Evolutionary conservation across 2,888 invertebrate species (phyloP).

Genomic region (Allacma fusca): DNA sequence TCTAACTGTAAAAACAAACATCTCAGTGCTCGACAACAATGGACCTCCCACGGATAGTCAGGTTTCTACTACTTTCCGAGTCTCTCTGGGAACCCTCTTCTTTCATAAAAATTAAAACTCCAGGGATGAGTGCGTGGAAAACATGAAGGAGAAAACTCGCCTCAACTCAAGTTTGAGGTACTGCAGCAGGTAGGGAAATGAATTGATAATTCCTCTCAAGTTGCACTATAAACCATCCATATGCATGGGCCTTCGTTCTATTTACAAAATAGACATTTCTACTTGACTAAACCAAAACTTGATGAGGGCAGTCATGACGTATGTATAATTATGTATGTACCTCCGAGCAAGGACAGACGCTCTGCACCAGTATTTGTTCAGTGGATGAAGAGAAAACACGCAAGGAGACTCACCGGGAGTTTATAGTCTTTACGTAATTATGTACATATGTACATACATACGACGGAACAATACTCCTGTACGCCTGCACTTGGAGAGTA

Average conservation of each 20-base stretch:
- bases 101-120: background rate
- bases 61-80: constrained; percentile 46
- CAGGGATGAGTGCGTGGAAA: constrained; percentile 19
- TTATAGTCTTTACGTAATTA: background rate
- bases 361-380: background rate
- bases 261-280: background rate
- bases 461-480: background rate
- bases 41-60: constrained; percentile 60
- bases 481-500: background rate
- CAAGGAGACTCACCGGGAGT: background rate
- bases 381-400: constrained; percentile 2
- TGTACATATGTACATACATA: too few relatives aligned
- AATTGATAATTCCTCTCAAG: constrained; percentile 1
- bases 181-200: background rate
- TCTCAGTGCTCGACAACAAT: constrained; percentile 58
- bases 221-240: background rate
- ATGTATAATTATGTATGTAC: background rate
- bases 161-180: background rate
- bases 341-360: too few relatives aligned
- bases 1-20: constrained; percentile 60
- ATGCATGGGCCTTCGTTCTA: background rate
- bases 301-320: constrained; percentile 2
- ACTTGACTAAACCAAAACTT: background rate
- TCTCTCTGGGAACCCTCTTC: constrained; percentile 44
- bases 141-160: background rate